Base-by-base conservation (phyloP, 2,888 invertebrate species). In the Acrobasis repandana region DNA sequence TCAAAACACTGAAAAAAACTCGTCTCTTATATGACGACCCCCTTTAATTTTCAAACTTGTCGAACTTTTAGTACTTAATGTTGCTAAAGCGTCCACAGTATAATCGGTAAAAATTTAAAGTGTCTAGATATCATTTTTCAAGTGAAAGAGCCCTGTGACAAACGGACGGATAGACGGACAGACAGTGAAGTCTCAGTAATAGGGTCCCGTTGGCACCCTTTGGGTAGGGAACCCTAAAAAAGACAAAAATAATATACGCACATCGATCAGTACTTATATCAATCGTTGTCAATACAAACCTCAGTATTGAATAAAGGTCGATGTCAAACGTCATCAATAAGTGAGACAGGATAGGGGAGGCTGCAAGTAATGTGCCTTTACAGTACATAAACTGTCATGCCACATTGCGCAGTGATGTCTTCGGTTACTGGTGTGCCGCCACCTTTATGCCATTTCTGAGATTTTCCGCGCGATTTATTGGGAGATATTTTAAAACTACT, bases 371-470 rank as follows among this genome's bases (percentile, higher is more conserved):
- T 47, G 57, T 33, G 6, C 74, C 79, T 89, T 90, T 84, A 88
- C 90, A 90, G 82, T 80, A 87, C 90, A 90, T 90, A 90, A 90
- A 89, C 71, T 75, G 80, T 73, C 76, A 61, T 82, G 85, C 86
- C 76, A 82, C 88, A 90, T 84, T 90, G 86, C 86, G 75, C 79
- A 70, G 72, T 14, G 75, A 79, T 75, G 77, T 70, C 74, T 74
- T 68, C 65, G 71, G 70, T 73, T 73, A 66, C 74, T 73, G 70
- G 66, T 67, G 61, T 60, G 70, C 70, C 65, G 58, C 18, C 58
- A 50, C 63, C 67, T 66, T 63, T 67, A 65, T 59, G 60, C 58
- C 61, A 62, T 16, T 11, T 18, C 58, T 34, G 33, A 58, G 34
- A 48, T 58, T 58, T 18, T 34, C 33, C 16, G 16, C n/a, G 9